These are phyloP conservation scores for Chirona hameri DNA, from an alignment of 2,888 invertebrate genomes.

Conservation along the genomic window DNA sequence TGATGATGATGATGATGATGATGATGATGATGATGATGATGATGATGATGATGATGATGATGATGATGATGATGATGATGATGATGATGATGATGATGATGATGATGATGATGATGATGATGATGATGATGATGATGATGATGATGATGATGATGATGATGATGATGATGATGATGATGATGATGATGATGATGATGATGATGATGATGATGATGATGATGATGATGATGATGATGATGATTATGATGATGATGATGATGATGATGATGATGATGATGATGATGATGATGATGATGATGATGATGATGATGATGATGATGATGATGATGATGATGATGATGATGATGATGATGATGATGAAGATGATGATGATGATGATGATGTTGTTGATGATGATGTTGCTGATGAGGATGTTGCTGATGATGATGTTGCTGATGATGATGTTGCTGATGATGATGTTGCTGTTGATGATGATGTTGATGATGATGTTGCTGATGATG, in stretches of 20 bases:
- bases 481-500: no score
- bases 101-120: conserved; percentile 12
- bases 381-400: no score
- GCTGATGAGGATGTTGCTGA: no score
- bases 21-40: conserved; percentile 22
- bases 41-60: conserved; percentile 22
- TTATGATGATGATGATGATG: no score
- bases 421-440: no score
- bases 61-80: conserved; percentile 22
- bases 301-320: conserved; percentile 11
- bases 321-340: conserved; percentile 12
- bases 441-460: no score
- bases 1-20: conserved; percentile 11
- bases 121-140: conserved; percentile 22
- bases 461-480: no score
- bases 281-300: conserved; percentile 22
- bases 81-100: conserved; percentile 22
- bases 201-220: conserved; percentile 22
- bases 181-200: no score
- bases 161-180: no score
- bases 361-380: conserved; percentile 22
- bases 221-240: conserved; percentile 22
- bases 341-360: conserved; percentile 22
- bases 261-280: no score
- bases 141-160: conserved; percentile 22